A percentile compares a stretch with the other conserved stretches of the same genome.
These are phyloP conservation scores for Porites divaricata DNA, from an alignment of 92 coral and sea anemone genomes.

Conservation along the genomic window DNA sequence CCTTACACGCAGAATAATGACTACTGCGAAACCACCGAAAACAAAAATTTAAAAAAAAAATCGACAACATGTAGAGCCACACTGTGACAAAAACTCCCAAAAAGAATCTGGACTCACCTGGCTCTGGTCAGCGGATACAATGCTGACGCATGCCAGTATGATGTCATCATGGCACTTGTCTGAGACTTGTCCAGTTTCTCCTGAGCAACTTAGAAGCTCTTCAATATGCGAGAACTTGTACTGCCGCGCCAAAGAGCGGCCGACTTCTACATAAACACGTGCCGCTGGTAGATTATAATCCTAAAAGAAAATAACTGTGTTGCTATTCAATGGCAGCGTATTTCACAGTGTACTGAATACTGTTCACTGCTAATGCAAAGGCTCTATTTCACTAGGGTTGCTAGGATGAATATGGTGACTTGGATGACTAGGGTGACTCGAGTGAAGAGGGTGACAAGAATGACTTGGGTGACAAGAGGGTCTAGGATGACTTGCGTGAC, in stretches of 20 bases:
- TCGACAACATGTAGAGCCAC: background rate
- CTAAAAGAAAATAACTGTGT: constrained; percentile 28
- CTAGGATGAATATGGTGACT: too few species aligned
- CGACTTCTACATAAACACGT: constrained; percentile 87
- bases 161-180: constrained; percentile 93
- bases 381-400: too few species aligned
- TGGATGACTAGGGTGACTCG: too few species aligned
- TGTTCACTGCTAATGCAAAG: too few species aligned
- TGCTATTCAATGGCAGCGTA: too few species aligned
- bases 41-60: background rate
- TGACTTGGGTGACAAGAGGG: too few species aligned
- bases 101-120: constrained; percentile 61
- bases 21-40: too few species aligned
- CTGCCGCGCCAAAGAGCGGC: constrained; percentile 87
- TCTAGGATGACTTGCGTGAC: too few species aligned
- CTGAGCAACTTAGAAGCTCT: constrained; percentile 80
- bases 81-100: background rate
- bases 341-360: too few species aligned
- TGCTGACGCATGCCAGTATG: constrained; percentile 87
- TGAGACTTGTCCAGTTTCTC: constrained; percentile 86
- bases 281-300: constrained; percentile 92
- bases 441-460: too few species aligned
- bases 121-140: constrained; percentile 83
- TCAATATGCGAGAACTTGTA: constrained; percentile 89
- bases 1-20: too few species aligned